Base-by-base conservation (phyloP, 1,140 invertebrate genomes). In the Plutomurus gul region DNA sequence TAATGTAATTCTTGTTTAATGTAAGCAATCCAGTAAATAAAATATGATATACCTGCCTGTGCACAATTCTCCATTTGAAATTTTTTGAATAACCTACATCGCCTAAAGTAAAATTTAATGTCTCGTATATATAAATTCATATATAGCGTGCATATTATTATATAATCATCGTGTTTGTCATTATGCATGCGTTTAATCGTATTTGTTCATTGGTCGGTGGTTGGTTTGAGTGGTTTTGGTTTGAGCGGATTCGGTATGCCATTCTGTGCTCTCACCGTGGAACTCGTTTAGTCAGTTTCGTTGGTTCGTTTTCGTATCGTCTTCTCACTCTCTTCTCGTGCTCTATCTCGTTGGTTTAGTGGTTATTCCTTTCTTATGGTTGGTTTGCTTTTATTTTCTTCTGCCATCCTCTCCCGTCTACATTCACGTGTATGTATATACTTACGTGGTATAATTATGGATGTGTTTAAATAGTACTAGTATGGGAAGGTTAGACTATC, bases 151-250 rank as follows among this genome's bases (percentile, higher is more conserved):
- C n/a, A n/a, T n/a, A n/a, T n/a, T n/a, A n/a, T n/a, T n/a, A n/a
- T n/a, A n/a, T n/a, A n/a, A 13, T 65, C 27, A 33, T 65, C 36
- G 56, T 65, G n/a, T n/a, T n/a, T 65, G 36, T 65, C 36, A 65
- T 65, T 65, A 65, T 65, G 25, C 56, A 65, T 65, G 56, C 56
- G 56, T 65, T 65, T 65, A 65, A 65, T 65, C 56, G 25, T 36
- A 65, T 65, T 65, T 65, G 56, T 65, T 65, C 56, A 65, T 65
- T 65, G 56, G 56, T 65, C n/a, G n/a, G n/a, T 65, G 56, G 27
- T 16, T 65, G 30, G 20, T 51, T 51, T 7, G 20, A 18, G 18
- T 25, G 47, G n/a, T n/a, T n/a, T 65, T 65, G 56, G 56, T 65
- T 65, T 65, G 25, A 65, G 56, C 36, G 56, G 56, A 33, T 65